Evolutionary conservation across 2,888 invertebrate species (phyloP).

Genomic region (Congeria kusceri): DNA sequence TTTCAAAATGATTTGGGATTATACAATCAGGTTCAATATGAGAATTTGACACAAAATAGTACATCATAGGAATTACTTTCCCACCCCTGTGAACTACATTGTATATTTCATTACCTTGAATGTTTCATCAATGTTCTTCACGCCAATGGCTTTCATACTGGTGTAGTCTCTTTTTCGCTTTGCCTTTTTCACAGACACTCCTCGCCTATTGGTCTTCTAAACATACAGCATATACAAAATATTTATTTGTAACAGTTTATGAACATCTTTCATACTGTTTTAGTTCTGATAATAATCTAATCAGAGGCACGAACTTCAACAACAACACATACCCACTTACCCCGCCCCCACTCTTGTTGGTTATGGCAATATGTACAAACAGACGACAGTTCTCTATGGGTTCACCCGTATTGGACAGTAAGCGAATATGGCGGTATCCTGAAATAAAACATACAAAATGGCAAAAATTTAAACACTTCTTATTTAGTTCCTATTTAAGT

Average conservation of each 20-base stretch:
- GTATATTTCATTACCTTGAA: slow-evolving; percentile 86
- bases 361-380: slow-evolving; percentile 88
- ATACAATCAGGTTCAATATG: no score
- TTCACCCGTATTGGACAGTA: slow-evolving; percentile 87
- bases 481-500: no score
- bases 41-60: no score
- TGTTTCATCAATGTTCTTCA: slow-evolving; percentile 87
- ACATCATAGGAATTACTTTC: no score
- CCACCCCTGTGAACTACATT: no score
- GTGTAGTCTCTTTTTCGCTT: slow-evolving; percentile 85
- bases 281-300: no score
- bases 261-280: background rate
- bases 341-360: slow-evolving; percentile 87
- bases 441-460: slow-evolving; percentile 42
- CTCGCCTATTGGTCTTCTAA: slow-evolving; percentile 85
- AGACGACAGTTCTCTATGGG: slow-evolving; percentile 87
- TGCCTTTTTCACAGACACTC: slow-evolving; percentile 82
- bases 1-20: no score
- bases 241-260: background rate
- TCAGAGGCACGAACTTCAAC: no score
- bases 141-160: slow-evolving; percentile 86
- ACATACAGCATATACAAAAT: background rate
- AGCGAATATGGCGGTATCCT: slow-evolving; percentile 87
- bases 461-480: no score
- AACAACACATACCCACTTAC: slow-evolving; percentile 79